These are phyloP conservation scores for Gryllus bimaculatus DNA, from an alignment of 1,140 invertebrate species.

Conservation along the genomic window DNA sequence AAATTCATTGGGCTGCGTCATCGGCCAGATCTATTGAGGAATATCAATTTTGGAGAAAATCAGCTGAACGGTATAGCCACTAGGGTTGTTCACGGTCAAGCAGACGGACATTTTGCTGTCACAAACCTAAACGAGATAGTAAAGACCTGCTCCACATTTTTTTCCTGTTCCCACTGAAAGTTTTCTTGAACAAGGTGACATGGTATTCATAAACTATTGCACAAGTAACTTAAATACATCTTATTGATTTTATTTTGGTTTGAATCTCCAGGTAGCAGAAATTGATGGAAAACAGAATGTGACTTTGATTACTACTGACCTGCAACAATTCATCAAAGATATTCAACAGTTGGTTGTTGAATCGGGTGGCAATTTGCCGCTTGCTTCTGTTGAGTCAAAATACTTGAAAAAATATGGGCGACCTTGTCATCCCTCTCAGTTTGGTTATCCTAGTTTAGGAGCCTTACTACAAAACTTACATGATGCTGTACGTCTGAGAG, in stretches of 20 bases:
- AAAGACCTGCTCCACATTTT: no score
- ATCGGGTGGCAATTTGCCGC: slow-evolving; percentile 39
- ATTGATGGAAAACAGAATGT: slow-evolving; percentile 36
- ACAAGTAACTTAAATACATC: not conserved
- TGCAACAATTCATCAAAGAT: slow-evolving; percentile 42
- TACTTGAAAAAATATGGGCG: slow-evolving; percentile 45
- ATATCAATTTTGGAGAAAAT: no score
- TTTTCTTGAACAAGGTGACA: no score
- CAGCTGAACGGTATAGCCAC: no score
- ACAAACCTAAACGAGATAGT: no score
- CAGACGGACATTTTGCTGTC: no score
- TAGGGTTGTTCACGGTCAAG: no score
- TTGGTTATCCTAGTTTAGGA: slow-evolving; percentile 42
- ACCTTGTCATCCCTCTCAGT: slow-evolving; percentile 42
- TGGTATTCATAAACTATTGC: no score
- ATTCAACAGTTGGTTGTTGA: slow-evolving; percentile 45
- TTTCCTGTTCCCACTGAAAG: no score
- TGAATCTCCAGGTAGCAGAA: slow-evolving; percentile 22
- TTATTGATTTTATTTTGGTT: slow-evolving; percentile 12
- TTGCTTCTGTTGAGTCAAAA: slow-evolving; percentile 43
- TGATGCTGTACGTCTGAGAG: slow-evolving; percentile 38
- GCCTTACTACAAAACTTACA: slow-evolving; percentile 46
- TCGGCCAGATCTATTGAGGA: no score
- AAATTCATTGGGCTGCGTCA: no score
- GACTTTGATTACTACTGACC: slow-evolving; percentile 34